A percentile compares a stretch with the other conserved stretches of the same genome.
phyloP scores from a whole-genome alignment of 2,888 invertebrate species.

The Glyphotaelius pellucidus region DNA sequence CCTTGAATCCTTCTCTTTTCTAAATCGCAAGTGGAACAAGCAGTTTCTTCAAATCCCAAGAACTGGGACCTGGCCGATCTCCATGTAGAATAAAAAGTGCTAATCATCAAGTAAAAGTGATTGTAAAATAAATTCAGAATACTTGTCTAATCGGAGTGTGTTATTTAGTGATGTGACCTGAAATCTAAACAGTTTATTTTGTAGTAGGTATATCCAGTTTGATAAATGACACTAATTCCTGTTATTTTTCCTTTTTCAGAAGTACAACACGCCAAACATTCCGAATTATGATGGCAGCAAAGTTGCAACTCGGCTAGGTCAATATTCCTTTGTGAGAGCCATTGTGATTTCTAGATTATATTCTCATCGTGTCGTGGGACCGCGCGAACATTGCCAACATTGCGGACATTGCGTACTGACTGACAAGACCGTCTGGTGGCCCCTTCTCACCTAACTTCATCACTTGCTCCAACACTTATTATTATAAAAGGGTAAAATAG shows the following conservation, averaged over 20 bases:
- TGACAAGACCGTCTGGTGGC: neutral
- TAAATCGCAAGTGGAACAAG: too few relatives aligned
- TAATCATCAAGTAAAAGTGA: too few relatives aligned
- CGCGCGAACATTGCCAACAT: neutral
- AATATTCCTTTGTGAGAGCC: slow-evolving; percentile 13
- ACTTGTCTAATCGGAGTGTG: too few relatives aligned
- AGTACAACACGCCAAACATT: slow-evolving; percentile 53
- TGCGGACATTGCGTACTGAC: neutral
- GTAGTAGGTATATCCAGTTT: too few relatives aligned
- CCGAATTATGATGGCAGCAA: slow-evolving; percentile 64
- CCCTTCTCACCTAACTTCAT: neutral
- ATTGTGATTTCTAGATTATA: slow-evolving; percentile 42
- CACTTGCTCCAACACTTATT: neutral
- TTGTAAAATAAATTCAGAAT: too few relatives aligned
- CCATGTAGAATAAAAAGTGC: too few relatives aligned
- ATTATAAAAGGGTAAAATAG: neutral
- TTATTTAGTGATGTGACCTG: too few relatives aligned
- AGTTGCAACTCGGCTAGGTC: slow-evolving; percentile 9
- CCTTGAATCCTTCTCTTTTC: too few relatives aligned
- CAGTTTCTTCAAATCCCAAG: too few relatives aligned
- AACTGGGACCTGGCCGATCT: too few relatives aligned
- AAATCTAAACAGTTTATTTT: too few relatives aligned
- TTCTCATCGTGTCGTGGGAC: slow-evolving; percentile 20
- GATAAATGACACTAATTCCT: neutral
- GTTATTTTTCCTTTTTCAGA: slow-evolving; percentile 52